Conservation (phyloP, 2,888 invertebrate species). For the Cremastobaeus sp. region DNA sequence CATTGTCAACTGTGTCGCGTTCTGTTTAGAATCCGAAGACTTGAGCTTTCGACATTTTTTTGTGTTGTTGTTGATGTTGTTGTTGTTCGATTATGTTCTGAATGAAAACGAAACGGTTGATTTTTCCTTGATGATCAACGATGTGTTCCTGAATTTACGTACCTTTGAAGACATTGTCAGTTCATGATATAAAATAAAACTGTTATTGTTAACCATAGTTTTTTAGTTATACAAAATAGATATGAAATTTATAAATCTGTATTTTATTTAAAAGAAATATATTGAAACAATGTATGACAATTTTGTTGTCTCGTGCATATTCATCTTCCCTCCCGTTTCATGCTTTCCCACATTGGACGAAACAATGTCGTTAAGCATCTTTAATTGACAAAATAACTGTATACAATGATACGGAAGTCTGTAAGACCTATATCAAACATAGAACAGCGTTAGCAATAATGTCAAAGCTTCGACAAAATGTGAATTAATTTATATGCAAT, state of each 20-base stretch:
- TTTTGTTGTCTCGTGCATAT: not conserved
- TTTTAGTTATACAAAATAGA: slow-evolving; percentile 57
- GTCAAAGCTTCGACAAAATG: no score
- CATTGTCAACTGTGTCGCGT: slow-evolving; percentile 36
- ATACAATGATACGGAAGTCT: no score
- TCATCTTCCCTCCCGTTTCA: no score
- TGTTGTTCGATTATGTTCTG: no score
- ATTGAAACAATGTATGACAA: slow-evolving; percentile 55
- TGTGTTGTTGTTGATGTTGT: not conserved
- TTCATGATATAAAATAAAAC: slow-evolving; percentile 44
- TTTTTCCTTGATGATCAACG: slow-evolving; percentile 9
- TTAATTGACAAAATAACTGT: no score
- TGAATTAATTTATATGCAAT: no score
- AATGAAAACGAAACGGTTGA: slow-evolving; percentile 8
- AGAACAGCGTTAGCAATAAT: no score
- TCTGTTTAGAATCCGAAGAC: slow-evolving; percentile 1
- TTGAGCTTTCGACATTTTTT: not conserved
- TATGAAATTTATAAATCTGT: slow-evolving; percentile 57
- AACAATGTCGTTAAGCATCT: no score
- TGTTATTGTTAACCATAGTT: slow-evolving; percentile 55
- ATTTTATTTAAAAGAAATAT: slow-evolving; percentile 62
- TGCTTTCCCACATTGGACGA: no score
- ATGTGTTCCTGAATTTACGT: slow-evolving; percentile 24
- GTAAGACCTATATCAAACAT: no score
- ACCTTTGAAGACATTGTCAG: slow-evolving; percentile 27